Percentiles rank a stretch among this genome's conserved stretches.
These are phyloP conservation scores for Lordiphosa mommai DNA, from an alignment of 1,140 invertebrate genomes.

Conservation along the genomic window DNA sequence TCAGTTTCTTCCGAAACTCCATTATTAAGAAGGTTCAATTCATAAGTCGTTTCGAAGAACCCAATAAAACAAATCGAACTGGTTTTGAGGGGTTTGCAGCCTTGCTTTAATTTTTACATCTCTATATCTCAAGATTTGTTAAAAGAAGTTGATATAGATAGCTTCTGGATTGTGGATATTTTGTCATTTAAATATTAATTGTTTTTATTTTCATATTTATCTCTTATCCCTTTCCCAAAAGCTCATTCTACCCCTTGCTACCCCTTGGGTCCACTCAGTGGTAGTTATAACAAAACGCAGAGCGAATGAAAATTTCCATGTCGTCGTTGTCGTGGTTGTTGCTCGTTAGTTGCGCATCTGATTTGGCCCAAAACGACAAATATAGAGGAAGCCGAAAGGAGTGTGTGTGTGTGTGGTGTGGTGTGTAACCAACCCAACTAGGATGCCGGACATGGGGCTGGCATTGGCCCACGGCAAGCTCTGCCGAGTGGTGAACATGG, in stretches of 20 bases:
- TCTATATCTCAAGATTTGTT: too few species aligned
- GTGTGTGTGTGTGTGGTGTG: constrained; percentile 10
- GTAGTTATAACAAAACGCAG: constrained; percentile 34
- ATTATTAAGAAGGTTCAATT: too few species aligned
- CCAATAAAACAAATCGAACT: too few species aligned
- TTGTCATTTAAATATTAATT: too few species aligned
- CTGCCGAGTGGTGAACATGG: constrained; percentile 52
- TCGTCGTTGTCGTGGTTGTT: constrained; percentile 64
- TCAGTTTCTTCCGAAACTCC: too few species aligned
- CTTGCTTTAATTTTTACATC: too few species aligned
- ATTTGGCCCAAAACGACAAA: constrained; percentile 49
- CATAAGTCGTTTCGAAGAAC: too few species aligned
- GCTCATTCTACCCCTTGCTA: constrained; percentile 9
- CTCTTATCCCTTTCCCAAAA: too few species aligned
- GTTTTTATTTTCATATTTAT: too few species aligned
- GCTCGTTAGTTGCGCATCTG: constrained; percentile 76
- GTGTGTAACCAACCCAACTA: constrained; percentile 22
- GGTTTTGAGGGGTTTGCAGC: too few species aligned
- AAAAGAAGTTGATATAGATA: neutral
- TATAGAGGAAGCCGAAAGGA: constrained; percentile 21
- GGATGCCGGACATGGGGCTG: constrained; percentile 34
- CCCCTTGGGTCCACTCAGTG: constrained; percentile 28
- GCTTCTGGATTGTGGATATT: neutral
- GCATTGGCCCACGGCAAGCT: neutral
- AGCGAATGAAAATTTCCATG: constrained; percentile 67